Base-by-base conservation (phyloP, 2,797 vertebrate species). In the Cottoperca gobio region DNA sequence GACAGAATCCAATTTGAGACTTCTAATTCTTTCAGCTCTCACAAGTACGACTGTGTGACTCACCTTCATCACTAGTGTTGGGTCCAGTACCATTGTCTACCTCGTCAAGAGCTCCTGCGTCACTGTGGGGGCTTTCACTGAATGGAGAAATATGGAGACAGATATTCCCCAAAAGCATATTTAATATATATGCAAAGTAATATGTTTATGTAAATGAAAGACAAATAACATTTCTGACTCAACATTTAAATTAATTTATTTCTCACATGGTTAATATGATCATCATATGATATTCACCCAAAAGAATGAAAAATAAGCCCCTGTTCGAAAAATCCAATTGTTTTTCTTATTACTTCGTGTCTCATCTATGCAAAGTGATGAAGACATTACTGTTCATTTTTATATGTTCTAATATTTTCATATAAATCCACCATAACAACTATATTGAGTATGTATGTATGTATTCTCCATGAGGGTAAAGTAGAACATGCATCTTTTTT, bases 71-170 rank as follows among this genome's bases (percentile, higher is more conserved):
- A 1, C 97, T 98, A 26, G 97, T 99, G 90, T 97, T 97, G 0
- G 96, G 97, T 81, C 97, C 97, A 0, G 97, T 98, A 65, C 97
- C 96, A 0, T 97, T 99, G 94, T 98, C 97, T 21, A 93, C 96
- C 46, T 99, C 97, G 6, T 99, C 97, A 0, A 97, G 96, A 75
- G 96, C 94, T 40, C 97, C 97, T 0, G 97, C 97, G 83, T 99
- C 97, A 5, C 97, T 98, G 93, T 97, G 97, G 0, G 97, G 97
- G 79, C 97, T 98, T 89, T 98, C 97, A 42, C 97, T 97, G 71
- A 1, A 62, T 14, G 24, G 16, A 79, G 48, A 37, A 26, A 76
- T 3, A 66, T 21, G 17, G 8, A 63, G 19, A 52, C 5, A 52
- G 21, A 45, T 23, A 26, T 8, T 46, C 19, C 13, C 8, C 8